These are phyloP conservation scores for Crocallis elinguaria DNA, from an alignment of 2,888 invertebrate genomes.

Conservation along the genomic window DNA sequence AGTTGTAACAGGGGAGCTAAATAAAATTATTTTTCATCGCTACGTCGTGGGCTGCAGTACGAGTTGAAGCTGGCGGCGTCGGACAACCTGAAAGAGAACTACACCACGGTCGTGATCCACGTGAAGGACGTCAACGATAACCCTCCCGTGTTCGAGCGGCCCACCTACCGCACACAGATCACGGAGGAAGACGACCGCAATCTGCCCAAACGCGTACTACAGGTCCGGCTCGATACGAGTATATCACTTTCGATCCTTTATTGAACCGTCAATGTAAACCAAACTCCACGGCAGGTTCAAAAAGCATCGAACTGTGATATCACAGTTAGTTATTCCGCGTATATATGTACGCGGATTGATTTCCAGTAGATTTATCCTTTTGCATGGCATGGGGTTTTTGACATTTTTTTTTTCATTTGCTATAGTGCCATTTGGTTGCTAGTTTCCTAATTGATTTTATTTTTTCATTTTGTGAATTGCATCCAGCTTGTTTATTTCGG, in stretches of 20 bases:
- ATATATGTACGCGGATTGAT: constrained; percentile 48
- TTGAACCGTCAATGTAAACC: constrained; percentile 44
- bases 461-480: constrained; percentile 62
- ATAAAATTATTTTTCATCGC: constrained; percentile 30
- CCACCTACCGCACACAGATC: constrained; percentile 97
- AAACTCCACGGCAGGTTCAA: constrained; percentile 42
- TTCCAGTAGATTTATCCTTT: constrained; percentile 49
- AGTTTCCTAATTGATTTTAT: constrained; percentile 61
- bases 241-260: constrained; percentile 64
- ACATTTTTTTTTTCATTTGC: constrained; percentile 53
- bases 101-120: constrained; percentile 98
- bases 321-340: too few species aligned
- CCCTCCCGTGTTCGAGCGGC: constrained; percentile 97
- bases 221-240: constrained; percentile 89
- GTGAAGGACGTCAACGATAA: constrained; percentile 99
- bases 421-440: constrained; percentile 60
- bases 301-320: constrained; percentile 61
- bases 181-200: constrained; percentile 98
- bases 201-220: constrained; percentile 96
- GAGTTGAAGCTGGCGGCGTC: constrained; percentile 97
- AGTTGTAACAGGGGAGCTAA: constrained; percentile 24
- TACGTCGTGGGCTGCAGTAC: constrained; percentile 86
- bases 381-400: constrained; percentile 80
- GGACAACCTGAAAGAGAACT: constrained; percentile 98
- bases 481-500: constrained; percentile 56